Conservation (phyloP, 2,797 vertebrate species). For the Cichlasoma orientale region DNA sequence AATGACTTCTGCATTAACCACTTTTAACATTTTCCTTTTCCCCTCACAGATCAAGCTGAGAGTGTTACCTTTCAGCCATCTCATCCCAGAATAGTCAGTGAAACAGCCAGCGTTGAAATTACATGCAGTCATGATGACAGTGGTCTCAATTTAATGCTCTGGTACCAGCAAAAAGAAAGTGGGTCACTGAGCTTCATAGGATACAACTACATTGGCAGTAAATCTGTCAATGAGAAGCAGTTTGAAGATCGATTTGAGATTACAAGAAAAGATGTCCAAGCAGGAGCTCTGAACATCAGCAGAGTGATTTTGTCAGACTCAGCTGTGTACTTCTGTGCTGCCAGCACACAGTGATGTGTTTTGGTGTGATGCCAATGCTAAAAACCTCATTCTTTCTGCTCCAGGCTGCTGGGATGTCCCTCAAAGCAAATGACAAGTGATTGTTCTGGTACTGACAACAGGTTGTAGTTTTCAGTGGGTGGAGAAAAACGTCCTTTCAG, state of each 20-base stretch:
- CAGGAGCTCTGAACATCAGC: slow-evolving; percentile 26
- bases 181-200: slow-evolving; percentile 10
- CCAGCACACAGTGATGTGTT: slow-evolving; percentile 62
- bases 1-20: background rate
- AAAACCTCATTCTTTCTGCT: slow-evolving; percentile 12
- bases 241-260: slow-evolving; percentile 40
- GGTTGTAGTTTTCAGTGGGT: too few relatives aligned
- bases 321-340: slow-evolving; percentile 69
- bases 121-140: slow-evolving; percentile 47
- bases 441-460: background rate
- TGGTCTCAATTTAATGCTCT: slow-evolving; percentile 31
- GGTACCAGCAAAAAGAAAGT: slow-evolving; percentile 59
- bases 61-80: slow-evolving; percentile 35
- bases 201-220: background rate
- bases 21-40: rapidly evolving
- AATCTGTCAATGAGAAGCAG: slow-evolving; percentile 8
- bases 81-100: slow-evolving; percentile 8
- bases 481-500: too few relatives aligned
- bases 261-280: background rate
- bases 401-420: background rate
- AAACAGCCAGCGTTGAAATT: slow-evolving; percentile 6
- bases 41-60: slow-evolving; percentile 20
- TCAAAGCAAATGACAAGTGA: background rate
- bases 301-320: slow-evolving; percentile 6
- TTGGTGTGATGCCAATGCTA: slow-evolving; percentile 8